A percentile compares a stretch with the other conserved stretches of the same genome.
Evolutionary conservation across 2,113 vertebrate genomes (phyloP).

Genomic region (Callaeas wilsoni): DNA sequence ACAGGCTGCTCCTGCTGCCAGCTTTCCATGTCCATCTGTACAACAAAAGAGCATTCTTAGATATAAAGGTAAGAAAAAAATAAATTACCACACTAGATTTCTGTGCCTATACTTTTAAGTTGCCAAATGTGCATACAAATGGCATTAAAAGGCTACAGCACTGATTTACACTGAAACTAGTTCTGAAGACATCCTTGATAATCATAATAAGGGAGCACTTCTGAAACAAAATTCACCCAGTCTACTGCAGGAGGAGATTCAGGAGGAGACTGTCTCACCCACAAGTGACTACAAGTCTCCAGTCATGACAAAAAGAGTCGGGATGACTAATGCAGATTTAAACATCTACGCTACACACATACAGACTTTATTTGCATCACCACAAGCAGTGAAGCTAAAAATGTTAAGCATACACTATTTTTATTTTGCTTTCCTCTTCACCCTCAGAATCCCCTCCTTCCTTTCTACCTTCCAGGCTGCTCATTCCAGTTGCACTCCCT

Average conservation of each 20-base stretch:
- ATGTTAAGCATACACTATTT: not conserved
- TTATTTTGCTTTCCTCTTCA: not conserved
- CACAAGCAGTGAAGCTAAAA: not conserved
- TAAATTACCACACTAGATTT: not conserved
- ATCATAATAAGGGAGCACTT: not conserved
- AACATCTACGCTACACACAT: not conserved
- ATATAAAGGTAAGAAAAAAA: not conserved
- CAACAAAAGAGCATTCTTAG: not conserved
- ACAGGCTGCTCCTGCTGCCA: conserved; percentile 91
- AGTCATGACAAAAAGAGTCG: not conserved
- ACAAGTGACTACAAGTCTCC: not conserved
- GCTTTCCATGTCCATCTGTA: conserved; percentile 83
- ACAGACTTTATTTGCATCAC: not conserved
- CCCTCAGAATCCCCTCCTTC: not conserved
- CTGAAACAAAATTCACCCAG: not conserved
- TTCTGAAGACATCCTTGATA: not conserved
- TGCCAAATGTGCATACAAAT: not conserved
- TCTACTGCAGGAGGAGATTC: not conserved
- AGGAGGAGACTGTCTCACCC: not conserved
- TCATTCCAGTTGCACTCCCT: not conserved
- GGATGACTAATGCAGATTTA: not conserved
- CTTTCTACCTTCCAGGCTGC: not conserved
- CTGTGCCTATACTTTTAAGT: not conserved
- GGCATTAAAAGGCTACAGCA: not conserved
- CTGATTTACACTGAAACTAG: not conserved